Base-by-base conservation (phyloP, 2,888 invertebrate species). In the Metallyticus violacea region DNA sequence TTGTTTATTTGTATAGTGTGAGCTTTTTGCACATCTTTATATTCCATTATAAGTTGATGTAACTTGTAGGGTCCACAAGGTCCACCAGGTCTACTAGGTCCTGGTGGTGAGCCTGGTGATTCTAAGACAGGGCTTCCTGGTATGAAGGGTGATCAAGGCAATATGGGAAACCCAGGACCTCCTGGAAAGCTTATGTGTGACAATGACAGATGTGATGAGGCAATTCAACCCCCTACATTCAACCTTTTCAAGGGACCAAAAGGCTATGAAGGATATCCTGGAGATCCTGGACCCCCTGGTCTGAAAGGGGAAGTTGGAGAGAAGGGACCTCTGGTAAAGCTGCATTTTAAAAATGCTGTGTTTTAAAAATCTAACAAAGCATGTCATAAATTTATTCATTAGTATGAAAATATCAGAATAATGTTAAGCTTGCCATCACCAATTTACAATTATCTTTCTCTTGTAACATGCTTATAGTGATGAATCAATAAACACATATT, bases 71-170 rank as follows among this genome's bases (percentile, higher is more conserved):
- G 92, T 89, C 90, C 89, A 87, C 89, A 89, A n/a, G 93, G 93
- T 85, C 90, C 88, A 2, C 88, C 82, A 1, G 90, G 90, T 6
- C 85, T 88, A 0, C 88, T 89, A 81, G 93, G 93, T 6, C 91
- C 91, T 4, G 92, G 91, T 80, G 94, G 94, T 25, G 91, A 91
- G 76, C 90, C 89, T 0, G 94, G 94, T 28, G 91, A 91, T 26
- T 88, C 88, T 91, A 25, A 89, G 88, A 9, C 90, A 88, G 79
- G 92, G 77, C 28, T 81, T 77, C 80, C 85, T 2, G 77, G 86
- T 28, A 26, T 87, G 80, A 78, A 25, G n/a, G 87, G 87, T 26
- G 85, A 86, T 25, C 40, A 79, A n/a, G 87, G 88, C 9, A 87
- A 88, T 7, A 22, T 27, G 26, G 89, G 89, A 5, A 80, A 84